phyloP scores from a whole-genome alignment of 2,888 invertebrate genomes.

The Bombylius major region DNA sequence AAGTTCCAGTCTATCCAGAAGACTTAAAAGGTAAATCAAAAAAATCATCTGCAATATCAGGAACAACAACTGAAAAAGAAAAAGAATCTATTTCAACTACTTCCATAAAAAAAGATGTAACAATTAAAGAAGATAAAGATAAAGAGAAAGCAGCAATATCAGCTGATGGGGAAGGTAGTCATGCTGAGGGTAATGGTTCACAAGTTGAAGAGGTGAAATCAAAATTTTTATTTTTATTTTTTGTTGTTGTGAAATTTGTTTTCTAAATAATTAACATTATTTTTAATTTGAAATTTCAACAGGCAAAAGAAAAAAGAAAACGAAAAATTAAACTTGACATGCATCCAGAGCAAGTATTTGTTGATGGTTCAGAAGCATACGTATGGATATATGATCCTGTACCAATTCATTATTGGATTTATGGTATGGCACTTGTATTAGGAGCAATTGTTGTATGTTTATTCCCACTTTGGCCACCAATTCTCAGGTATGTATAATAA shows the following conservation, averaged over 20 bases:
- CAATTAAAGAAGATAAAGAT: constrained; percentile 21
- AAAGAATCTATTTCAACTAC: background rate
- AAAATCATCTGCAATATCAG: constrained; percentile 9
- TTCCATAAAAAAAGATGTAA: constrained; percentile 5
- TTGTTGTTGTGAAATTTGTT: background rate
- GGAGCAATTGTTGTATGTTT: constrained; percentile 92
- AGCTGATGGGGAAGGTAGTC: constrained; percentile 30
- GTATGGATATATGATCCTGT: constrained; percentile 98
- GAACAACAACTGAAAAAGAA: background rate
- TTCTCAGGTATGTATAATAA: constrained; percentile 49
- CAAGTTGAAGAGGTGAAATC: constrained; percentile 23
- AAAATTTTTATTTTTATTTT: background rate
- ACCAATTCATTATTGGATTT: constrained; percentile 86
- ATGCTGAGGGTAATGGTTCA: constrained; percentile 34
- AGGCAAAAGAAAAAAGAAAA: constrained; percentile 53
- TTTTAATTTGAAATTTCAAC: background rate
- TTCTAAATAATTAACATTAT: background rate
- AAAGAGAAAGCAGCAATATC: constrained; percentile 20
- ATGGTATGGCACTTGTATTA: constrained; percentile 77
- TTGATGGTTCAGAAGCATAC: constrained; percentile 89
- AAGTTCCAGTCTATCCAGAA: constrained; percentile 46
- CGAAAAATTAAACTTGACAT: constrained; percentile 92
- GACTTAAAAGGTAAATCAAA: constrained; percentile 21
- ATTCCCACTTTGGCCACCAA: constrained; percentile 98
- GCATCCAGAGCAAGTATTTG: constrained; percentile 89